Conservation (phyloP, 2,888 invertebrate genomes). For the Callinectes sapidus region DNA sequence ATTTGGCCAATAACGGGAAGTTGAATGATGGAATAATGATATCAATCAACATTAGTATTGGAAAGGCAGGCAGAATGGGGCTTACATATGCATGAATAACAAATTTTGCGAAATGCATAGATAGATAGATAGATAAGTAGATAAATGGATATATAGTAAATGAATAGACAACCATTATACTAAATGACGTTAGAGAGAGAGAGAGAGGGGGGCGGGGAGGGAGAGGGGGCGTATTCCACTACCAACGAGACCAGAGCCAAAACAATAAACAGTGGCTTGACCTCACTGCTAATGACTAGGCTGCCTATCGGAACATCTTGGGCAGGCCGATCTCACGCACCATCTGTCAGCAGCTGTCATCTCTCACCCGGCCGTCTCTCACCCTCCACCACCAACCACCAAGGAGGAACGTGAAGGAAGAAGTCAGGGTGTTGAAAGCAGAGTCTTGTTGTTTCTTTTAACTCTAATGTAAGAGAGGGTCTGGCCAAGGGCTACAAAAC, state of each 20-base stretch:
- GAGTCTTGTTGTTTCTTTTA: neutral
- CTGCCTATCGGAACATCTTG: neutral
- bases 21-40: too few relatives aligned
- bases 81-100: too few relatives aligned
- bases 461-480: too few relatives aligned
- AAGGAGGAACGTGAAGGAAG: neutral
- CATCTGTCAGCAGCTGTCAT: neutral
- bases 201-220: neutral
- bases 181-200: neutral
- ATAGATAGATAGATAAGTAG: neutral
- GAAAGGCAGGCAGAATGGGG: too few relatives aligned
- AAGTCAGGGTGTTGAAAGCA: neutral
- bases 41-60: too few relatives aligned
- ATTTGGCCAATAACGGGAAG: too few relatives aligned
- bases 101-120: neutral
- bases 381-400: neutral
- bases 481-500: too few relatives aligned
- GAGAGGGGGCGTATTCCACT: neutral
- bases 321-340: neutral
- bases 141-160: neutral
- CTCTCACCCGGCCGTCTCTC: neutral
- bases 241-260: neutral
- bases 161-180: neutral
- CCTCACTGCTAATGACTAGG: neutral
- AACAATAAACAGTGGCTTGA: conserved; percentile 11